Conservation (phyloP, 2,888 invertebrate species). For the Microplitis manilae region DNA sequence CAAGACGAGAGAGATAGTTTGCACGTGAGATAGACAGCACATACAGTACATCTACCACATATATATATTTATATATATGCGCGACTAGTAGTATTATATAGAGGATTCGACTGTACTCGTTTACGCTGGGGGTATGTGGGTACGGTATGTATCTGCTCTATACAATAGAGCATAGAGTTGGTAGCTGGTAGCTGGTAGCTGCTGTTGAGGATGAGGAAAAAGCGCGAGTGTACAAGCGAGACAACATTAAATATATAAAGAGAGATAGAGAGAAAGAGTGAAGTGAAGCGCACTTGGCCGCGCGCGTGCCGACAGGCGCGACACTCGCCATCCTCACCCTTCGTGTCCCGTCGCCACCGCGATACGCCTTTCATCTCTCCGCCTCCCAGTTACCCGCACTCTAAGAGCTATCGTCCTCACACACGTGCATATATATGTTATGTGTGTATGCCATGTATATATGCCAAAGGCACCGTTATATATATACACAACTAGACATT, state of each 20-base stretch:
- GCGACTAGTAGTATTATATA: too few species aligned
- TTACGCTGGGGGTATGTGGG: too few species aligned
- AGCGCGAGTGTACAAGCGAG: not conserved
- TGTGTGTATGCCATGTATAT: not conserved
- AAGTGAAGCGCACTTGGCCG: slow-evolving; percentile 60
- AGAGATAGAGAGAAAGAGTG: not conserved
- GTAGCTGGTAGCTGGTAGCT: slow-evolving; percentile 43
- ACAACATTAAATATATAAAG: not conserved
- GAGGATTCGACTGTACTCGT: too few species aligned
- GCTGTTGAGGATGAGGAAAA: slow-evolving; percentile 11
- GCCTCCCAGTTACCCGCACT: not conserved
- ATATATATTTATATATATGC: too few species aligned
- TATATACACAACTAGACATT: not conserved
- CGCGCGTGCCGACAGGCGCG: slow-evolving; percentile 67
- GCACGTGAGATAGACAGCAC: not conserved
- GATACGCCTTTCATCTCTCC: slow-evolving; percentile 43
- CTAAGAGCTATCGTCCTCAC: slow-evolving; percentile 1
- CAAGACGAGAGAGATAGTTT: not conserved
- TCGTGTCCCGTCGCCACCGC: slow-evolving; percentile 33
- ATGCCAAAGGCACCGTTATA: not conserved
- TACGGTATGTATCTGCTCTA: not conserved
- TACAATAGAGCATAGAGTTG: slow-evolving; percentile 15
- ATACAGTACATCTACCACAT: too few species aligned
- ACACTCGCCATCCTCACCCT: slow-evolving; percentile 29
- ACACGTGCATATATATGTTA: not conserved